Conservation (phyloP, 2,888 invertebrate species). For the Mythimna impura region DNA sequence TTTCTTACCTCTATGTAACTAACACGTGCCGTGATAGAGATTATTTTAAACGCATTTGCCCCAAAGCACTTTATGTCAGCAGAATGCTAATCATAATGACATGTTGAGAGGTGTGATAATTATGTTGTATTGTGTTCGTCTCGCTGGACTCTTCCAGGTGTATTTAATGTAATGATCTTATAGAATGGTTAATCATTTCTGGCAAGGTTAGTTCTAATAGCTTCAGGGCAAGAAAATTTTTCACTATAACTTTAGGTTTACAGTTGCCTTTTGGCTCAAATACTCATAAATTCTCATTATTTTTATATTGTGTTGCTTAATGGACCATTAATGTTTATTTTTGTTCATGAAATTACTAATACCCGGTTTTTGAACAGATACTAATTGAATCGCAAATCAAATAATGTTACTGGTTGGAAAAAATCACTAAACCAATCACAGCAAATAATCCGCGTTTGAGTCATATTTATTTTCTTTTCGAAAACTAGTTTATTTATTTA, state of each 20-base stretch:
- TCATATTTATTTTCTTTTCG: no score
- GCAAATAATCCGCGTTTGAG: no score
- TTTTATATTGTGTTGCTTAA: neutral
- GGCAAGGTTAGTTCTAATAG: neutral
- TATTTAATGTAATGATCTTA: neutral
- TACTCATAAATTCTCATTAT: no score
- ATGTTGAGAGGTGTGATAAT: slow-evolving; percentile 26
- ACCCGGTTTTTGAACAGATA: no score
- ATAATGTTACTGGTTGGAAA: no score
- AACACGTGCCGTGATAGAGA: slow-evolving; percentile 3
- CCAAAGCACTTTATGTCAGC: slow-evolving; percentile 37
- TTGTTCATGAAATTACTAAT: neutral
- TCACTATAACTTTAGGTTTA: neutral
- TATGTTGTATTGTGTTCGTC: slow-evolving; percentile 35
- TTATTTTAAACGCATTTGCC: slow-evolving; percentile 30
- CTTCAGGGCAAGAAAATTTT: slow-evolving; percentile 1
- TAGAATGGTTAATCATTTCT: neutral
- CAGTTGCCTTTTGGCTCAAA: no score
- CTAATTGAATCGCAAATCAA: no score
- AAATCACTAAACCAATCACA: no score
- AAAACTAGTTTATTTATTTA: no score
- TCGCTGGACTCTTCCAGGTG: neutral
- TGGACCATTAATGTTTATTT: neutral
- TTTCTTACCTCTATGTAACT: slow-evolving; percentile 11
- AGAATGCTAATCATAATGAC: slow-evolving; percentile 32